Conservation (phyloP, 2,113 vertebrate genomes). For the Phyllostomus hastatus region DNA sequence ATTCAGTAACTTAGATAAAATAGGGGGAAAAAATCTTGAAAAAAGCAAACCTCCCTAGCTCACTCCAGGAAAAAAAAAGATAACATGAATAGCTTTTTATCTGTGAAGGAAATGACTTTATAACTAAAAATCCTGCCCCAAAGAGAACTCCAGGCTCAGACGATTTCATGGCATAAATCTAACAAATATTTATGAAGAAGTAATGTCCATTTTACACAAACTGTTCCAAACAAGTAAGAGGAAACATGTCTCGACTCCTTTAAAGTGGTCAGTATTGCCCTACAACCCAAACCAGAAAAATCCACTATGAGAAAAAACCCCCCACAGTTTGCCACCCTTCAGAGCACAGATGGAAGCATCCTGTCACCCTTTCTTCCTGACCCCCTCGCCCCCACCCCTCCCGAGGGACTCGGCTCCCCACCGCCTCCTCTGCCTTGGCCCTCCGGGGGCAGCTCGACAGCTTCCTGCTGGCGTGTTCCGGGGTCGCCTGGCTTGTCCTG, state of each 20-base stretch:
- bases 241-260: not conserved
- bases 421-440: not conserved
- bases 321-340: not conserved
- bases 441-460: not conserved
- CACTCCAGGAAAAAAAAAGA: not conserved
- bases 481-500: not conserved
- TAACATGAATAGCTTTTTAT: not conserved
- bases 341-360: not conserved
- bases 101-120: not conserved
- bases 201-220: not conserved
- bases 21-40: not conserved
- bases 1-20: not conserved
- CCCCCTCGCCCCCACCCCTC: too few species aligned
- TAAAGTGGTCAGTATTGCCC: not conserved
- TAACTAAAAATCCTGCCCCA: not conserved
- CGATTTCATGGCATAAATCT: not conserved
- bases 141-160: not conserved
- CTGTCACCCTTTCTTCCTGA: too few species aligned
- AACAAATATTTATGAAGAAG: not conserved
- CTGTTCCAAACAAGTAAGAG: not conserved
- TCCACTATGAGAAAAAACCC: not conserved
- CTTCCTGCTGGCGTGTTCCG: too few species aligned
- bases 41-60: not conserved
- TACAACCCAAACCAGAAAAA: not conserved
- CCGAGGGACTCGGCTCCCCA: not conserved